Base-by-base conservation (phyloP, 2,797 vertebrate species). In the Coccyzus lansbergi region DNA sequence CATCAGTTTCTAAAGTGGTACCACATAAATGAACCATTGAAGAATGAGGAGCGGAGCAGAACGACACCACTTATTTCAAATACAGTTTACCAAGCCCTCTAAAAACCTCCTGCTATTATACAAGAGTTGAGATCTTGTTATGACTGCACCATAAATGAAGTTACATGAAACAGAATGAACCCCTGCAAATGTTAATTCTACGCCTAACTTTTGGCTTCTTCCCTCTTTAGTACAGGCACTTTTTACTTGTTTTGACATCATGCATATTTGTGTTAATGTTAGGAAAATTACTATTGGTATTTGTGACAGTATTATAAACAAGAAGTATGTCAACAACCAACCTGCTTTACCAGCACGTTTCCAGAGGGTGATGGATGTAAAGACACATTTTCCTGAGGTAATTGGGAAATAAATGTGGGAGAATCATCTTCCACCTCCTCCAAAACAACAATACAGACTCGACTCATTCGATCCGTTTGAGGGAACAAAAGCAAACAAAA, bases 371-470 rank as follows among this genome's bases (percentile, higher is more conserved):
- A 94, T 79, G 97, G 96, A 96, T 86, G 96, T 80, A 96, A 97
- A 94, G 92, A 95, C 86, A 97, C 86, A 94, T 92, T 98, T 97
- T 98, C 98, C 96, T 97, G 98, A 97, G 97, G 95, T 86, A 98
- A 96, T 86, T 97, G 98, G 97, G 98, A 98, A 98, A 96, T 95
- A 97, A 98, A 98, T 84, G 98, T 97, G 96, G 98, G 98, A 97
- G 98, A 97, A 93, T 99, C 99, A 97, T 99, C 99, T 97, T 99
- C 99, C 97, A 98, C 98, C 98, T 99, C 99, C 98, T 99, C 99
- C 98, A 99, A 98, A 98, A 99, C 99, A 98, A 99, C 99, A 97
- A 99, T 99, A 98, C 99, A 99, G 97, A 99, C 99, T 94, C 99
- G 99, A 98, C 99, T 99, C 97, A 99, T 99, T 97, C 98, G 98